These are phyloP conservation scores for Eucidaris tribuloides DNA, from an alignment of 35 echinoderm and acorn worm genomes.

Conservation along the genomic window DNA sequence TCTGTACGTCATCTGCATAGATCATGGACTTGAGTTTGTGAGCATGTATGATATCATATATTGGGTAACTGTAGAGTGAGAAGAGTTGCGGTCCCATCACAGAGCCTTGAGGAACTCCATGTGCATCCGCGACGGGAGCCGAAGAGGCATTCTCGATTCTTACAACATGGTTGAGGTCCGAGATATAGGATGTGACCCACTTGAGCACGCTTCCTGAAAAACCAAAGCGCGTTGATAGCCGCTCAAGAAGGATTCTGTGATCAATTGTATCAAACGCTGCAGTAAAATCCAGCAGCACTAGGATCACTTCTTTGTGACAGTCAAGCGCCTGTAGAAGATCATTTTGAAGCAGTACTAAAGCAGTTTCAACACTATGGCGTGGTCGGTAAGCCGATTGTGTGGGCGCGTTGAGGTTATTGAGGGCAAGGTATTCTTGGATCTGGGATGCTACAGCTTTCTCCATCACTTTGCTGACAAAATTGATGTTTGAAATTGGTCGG, in stretches of 20 bases:
- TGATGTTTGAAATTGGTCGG: too few relatives aligned
- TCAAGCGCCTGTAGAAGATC: constrained; percentile 55
- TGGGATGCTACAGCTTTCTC: neutral
- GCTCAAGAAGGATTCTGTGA: constrained; percentile 49
- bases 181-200: constrained; percentile 41
- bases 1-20: constrained; percentile 37
- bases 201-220: constrained; percentile 10
- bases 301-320: constrained; percentile 39
- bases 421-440: constrained; percentile 25
- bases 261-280: constrained; percentile 74
- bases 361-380: constrained; percentile 66
- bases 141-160: neutral
- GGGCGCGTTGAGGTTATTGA: constrained; percentile 27
- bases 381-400: constrained; percentile 25
- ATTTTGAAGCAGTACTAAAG: constrained; percentile 54
- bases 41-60: constrained; percentile 12
- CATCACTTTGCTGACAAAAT: too few relatives aligned
- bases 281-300: constrained; percentile 61
- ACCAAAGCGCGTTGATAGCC: constrained; percentile 35
- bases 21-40: neutral
- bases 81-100: constrained; percentile 13
- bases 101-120: constrained; percentile 8
- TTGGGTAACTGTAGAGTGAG: neutral
- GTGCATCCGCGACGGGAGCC: neutral
- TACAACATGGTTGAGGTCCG: neutral